These are phyloP conservation scores for Galerucella nymphaeae DNA, from an alignment of 2,888 invertebrate genomes.

Conservation along the genomic window DNA sequence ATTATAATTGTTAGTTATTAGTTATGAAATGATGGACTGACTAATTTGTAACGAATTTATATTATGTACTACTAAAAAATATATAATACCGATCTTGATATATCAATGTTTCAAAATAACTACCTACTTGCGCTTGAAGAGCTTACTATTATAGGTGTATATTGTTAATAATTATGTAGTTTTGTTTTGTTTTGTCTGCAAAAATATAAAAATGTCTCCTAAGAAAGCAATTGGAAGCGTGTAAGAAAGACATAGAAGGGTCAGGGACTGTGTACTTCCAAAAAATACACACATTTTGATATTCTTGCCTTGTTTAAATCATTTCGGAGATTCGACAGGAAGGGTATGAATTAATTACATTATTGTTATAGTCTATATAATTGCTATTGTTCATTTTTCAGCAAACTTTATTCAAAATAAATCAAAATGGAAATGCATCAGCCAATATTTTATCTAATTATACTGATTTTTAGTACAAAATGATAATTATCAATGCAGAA, in stretches of 20 bases:
- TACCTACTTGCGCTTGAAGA: slow-evolving; percentile 55
- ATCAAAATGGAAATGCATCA: no score
- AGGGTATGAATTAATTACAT: no score
- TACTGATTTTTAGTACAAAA: background rate
- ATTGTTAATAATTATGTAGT: slow-evolving; percentile 47
- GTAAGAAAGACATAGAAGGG: no score
- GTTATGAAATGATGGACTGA: slow-evolving; percentile 54
- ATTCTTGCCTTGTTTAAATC: no score
- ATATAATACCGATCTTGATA: slow-evolving; percentile 54
- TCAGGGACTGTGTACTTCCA: no score
- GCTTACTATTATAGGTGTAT: slow-evolving; percentile 60
- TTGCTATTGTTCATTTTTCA: no score
- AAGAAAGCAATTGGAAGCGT: no score
- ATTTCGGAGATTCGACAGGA: no score
- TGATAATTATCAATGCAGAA: background rate
- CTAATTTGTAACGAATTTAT: slow-evolving; percentile 56
- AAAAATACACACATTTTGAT: no score
- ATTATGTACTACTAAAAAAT: slow-evolving; percentile 40
- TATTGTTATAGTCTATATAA: no score
- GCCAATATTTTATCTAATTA: no score
- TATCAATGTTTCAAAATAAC: slow-evolving; percentile 60
- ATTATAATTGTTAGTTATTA: slow-evolving; percentile 52
- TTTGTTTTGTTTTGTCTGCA: slow-evolving; percentile 14
- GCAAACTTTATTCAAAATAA: no score
- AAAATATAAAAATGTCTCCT: slow-evolving; percentile 18